These are phyloP conservation scores for Enhydra lutris DNA, from an alignment of 2,113 vertebrate genomes.

Conservation along the genomic window DNA sequence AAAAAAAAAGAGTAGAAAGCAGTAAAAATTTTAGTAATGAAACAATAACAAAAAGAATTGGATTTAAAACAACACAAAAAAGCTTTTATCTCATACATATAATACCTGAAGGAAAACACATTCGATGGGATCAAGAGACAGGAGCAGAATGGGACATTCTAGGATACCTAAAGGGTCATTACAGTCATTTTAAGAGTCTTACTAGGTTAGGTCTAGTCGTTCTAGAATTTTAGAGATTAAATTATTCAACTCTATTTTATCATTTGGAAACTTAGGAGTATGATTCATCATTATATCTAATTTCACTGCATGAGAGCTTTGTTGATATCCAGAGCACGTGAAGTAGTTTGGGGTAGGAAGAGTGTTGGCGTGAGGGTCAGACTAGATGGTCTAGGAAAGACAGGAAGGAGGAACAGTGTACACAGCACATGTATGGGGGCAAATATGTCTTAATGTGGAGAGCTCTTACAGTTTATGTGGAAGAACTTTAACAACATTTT, in stretches of 20 bases:
- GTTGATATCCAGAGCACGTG: background rate
- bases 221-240: slow-evolving; percentile 30
- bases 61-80: background rate
- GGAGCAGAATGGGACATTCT: background rate
- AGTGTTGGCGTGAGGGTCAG: background rate
- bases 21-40: slow-evolving; percentile 5
- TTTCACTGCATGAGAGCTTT: background rate
- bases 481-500: background rate
- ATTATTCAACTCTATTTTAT: background rate
- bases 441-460: background rate
- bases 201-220: background rate
- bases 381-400: background rate
- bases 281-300: background rate
- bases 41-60: slow-evolving; percentile 16
- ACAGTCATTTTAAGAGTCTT: background rate
- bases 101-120: background rate
- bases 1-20: slow-evolving; percentile 10
- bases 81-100: background rate
- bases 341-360: background rate
- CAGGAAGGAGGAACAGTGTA: background rate
- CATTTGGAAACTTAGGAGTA: background rate
- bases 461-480: background rate
- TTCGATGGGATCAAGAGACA: background rate
- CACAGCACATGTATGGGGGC: background rate
- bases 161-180: background rate